Conservation (phyloP, 2,113 vertebrate species). For the Thalassoma bifasciatum region DNA sequence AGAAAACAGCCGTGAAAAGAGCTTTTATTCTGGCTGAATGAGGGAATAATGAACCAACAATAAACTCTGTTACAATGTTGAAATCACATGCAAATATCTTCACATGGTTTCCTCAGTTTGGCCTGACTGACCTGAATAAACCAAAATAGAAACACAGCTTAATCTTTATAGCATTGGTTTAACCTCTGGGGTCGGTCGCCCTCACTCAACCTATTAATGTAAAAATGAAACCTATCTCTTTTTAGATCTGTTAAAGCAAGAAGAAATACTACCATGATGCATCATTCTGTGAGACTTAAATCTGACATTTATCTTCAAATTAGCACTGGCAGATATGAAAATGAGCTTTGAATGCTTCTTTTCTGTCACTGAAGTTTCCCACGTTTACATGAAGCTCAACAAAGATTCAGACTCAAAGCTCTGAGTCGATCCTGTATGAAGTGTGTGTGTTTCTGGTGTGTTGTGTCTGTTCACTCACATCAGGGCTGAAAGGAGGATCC, state of each 20-base stretch:
- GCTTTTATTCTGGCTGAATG: background rate
- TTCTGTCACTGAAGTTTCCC: no score
- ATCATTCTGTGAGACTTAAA: background rate
- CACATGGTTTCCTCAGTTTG: background rate
- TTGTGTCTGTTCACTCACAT: constrained; percentile 81
- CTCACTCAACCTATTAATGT: constrained; percentile 12
- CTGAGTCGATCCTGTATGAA: constrained; percentile 9
- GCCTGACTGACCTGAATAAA: constrained; percentile 35
- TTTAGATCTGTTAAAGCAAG: background rate
- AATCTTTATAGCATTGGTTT: constrained; percentile 61
- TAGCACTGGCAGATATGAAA: constrained; percentile 8
- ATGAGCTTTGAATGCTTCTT: background rate
- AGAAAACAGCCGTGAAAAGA: background rate
- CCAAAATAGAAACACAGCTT: constrained; percentile 59
- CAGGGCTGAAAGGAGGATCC: constrained; percentile 92
- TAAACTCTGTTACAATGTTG: background rate
- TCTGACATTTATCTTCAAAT: constrained; percentile 7
- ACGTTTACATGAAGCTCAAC: background rate
- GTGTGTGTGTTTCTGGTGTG: background rate
- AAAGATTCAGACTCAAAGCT: constrained; percentile 15
- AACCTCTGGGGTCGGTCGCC: constrained; percentile 31
- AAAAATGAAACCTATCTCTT: constrained; percentile 15
- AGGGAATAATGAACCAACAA: no score
- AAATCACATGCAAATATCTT: background rate
- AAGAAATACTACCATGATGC: no score